These are phyloP conservation scores for Cynoglossus semilaevis DNA, from an alignment of 2,113 vertebrate genomes.

Conservation along the genomic window DNA sequence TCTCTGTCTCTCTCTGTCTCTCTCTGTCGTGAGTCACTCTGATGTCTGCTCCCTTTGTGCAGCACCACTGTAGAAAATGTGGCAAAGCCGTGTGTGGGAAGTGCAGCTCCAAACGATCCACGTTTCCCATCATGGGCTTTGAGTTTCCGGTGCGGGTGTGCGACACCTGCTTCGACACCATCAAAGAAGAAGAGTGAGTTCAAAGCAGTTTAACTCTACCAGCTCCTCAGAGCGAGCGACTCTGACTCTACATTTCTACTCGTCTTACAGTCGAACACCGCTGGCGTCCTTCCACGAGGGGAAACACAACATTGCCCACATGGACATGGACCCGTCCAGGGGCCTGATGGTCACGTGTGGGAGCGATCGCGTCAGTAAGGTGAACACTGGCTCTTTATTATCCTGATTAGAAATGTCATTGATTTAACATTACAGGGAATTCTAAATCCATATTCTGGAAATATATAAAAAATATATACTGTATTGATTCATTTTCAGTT, in stretches of 20 bases:
- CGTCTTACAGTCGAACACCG: slow-evolving; percentile 81
- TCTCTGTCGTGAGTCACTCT: not conserved
- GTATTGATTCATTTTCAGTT: no score
- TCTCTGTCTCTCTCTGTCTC: not conserved
- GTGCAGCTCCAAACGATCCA: slow-evolving; percentile 92
- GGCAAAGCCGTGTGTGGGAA: slow-evolving; percentile 93
- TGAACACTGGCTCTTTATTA: slow-evolving; percentile 59
- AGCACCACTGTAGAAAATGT: slow-evolving; percentile 98
- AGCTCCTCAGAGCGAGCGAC: no score
- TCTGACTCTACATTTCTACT: not conserved
- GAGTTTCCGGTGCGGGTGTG: slow-evolving; percentile 97
- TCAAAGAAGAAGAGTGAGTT: slow-evolving; percentile 95
- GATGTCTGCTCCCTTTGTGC: slow-evolving; percentile 27
- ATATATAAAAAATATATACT: no score
- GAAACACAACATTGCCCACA: slow-evolving; percentile 94
- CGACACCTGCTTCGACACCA: slow-evolving; percentile 88
- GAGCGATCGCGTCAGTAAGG: slow-evolving; percentile 93
- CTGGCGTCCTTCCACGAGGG: slow-evolving; percentile 97
- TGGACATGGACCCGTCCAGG: slow-evolving; percentile 93
- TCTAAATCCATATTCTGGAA: no score
- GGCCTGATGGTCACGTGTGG: slow-evolving; percentile 97
- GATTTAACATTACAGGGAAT: not conserved
- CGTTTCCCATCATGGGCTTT: slow-evolving; percentile 94
- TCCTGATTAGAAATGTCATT: not conserved
- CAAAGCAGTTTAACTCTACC: no score